Conservation (phyloP, 2,113 vertebrate species). For the Sitta europaea region DNA sequence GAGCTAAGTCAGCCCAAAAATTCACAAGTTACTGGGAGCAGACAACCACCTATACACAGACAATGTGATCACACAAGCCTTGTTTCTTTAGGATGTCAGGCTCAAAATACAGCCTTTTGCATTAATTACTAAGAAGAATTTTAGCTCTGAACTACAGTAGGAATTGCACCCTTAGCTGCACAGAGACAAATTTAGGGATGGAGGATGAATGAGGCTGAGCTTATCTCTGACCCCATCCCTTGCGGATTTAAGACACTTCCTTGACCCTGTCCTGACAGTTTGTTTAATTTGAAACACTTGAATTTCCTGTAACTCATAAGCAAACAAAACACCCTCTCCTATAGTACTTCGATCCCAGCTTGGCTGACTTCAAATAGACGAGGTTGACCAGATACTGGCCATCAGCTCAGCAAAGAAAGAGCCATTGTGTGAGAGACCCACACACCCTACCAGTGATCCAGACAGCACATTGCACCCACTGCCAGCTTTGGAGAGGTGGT, state of each 20-base stretch:
- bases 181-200: background rate
- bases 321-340: conserved; percentile 57
- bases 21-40: background rate
- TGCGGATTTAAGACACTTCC: background rate
- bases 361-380: conserved; percentile 58
- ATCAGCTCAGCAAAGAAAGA: conserved; percentile 69
- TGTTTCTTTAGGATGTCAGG: background rate
- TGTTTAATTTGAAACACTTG: conserved; percentile 47
- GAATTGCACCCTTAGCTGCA: background rate
- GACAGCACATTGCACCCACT: background rate
- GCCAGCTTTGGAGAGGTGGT: conserved; percentile 29
- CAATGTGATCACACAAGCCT: background rate
- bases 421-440: conserved; percentile 57
- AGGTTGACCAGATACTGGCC: conserved; percentile 57
- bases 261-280: conserved; percentile 35
- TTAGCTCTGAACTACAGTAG: background rate
- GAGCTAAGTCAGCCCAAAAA: background rate
- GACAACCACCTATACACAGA: background rate
- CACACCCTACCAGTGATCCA: background rate
- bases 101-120: conserved; percentile 13
- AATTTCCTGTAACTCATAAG: conserved; percentile 46
- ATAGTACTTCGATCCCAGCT: background rate
- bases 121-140: conserved; percentile 12
- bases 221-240: background rate
- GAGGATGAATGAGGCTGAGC: background rate